Conservation (phyloP, 2,888 invertebrate genomes). For the Ischnura elegans region DNA sequence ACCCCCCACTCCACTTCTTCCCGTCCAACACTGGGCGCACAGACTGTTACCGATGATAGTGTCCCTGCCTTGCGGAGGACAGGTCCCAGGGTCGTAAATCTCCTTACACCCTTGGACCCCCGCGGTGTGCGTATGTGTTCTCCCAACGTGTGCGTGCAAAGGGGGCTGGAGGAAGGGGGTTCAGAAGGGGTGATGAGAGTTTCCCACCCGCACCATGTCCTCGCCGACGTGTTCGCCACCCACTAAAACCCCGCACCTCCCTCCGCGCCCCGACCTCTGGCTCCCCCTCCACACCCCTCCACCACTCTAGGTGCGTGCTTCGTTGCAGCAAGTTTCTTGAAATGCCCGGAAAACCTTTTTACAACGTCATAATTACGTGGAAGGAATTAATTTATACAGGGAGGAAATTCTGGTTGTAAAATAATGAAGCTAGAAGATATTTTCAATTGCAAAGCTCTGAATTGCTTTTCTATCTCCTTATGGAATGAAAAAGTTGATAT, state of each 20-base stretch:
- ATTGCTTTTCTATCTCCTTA: too few species aligned
- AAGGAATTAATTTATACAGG: too few species aligned
- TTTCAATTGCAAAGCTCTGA: too few species aligned
- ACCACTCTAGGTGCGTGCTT: too few species aligned
- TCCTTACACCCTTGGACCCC: constrained; percentile 46
- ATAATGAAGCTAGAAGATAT: too few species aligned
- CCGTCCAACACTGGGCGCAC: constrained; percentile 9
- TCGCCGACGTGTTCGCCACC: neutral
- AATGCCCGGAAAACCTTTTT: too few species aligned
- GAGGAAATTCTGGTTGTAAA: too few species aligned
- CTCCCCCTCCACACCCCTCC: neutral
- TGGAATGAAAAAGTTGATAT: too few species aligned
- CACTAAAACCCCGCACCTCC: neutral
- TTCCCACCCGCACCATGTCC: neutral
- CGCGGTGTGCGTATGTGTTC: constrained; percentile 17
- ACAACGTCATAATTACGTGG: too few species aligned
- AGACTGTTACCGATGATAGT: constrained; percentile 57
- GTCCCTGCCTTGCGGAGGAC: constrained; percentile 57
- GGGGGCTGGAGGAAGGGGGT: neutral
- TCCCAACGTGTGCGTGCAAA: constrained; percentile 2
- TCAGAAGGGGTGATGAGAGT: neutral
- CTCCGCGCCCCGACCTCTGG: neutral
- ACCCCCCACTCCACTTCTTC: neutral
- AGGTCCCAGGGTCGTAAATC: constrained; percentile 62
- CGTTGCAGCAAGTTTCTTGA: too few species aligned